A percentile compares a stretch with the other conserved stretches of the same genome.
These are phyloP conservation scores for Otis tarda DNA, from an alignment of 2,113 vertebrate species.

Conservation along the genomic window DNA sequence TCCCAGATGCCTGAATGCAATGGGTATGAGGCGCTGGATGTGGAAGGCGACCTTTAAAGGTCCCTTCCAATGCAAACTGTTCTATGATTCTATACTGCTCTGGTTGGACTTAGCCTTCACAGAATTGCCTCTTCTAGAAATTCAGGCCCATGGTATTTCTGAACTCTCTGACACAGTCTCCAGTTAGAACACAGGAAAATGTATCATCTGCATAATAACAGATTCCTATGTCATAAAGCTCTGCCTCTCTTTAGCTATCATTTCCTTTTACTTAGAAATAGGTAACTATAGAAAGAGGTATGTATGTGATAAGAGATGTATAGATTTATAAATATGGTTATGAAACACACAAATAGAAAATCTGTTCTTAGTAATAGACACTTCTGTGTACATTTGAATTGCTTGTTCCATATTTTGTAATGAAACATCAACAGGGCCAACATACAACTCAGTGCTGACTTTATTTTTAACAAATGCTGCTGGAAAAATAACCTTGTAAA, in stretches of 20 bases:
- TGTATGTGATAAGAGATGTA: neutral
- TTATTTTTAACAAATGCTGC: conserved; percentile 1
- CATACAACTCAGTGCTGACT: neutral
- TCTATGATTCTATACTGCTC: neutral
- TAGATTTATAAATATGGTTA: neutral
- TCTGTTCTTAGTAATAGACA: neutral
- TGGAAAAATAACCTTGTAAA: neutral
- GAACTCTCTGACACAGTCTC: neutral
- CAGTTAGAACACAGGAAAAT: neutral
- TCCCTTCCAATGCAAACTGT: neutral
- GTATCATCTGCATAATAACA: neutral
- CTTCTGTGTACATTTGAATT: neutral
- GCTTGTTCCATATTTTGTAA: neutral
- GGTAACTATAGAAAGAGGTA: neutral
- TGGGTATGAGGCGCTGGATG: too few relatives aligned
- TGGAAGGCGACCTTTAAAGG: neutral
- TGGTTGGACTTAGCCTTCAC: neutral
- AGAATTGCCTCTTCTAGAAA: neutral
- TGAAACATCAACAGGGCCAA: neutral
- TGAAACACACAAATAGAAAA: neutral
- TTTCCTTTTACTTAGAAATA: neutral
- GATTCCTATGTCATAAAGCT: neutral
- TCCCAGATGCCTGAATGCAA: too few relatives aligned
- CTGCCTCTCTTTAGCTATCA: neutral
- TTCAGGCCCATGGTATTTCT: neutral